Conservation (phyloP, 2,113 vertebrate genomes). For the Piprites chloris region DNA sequence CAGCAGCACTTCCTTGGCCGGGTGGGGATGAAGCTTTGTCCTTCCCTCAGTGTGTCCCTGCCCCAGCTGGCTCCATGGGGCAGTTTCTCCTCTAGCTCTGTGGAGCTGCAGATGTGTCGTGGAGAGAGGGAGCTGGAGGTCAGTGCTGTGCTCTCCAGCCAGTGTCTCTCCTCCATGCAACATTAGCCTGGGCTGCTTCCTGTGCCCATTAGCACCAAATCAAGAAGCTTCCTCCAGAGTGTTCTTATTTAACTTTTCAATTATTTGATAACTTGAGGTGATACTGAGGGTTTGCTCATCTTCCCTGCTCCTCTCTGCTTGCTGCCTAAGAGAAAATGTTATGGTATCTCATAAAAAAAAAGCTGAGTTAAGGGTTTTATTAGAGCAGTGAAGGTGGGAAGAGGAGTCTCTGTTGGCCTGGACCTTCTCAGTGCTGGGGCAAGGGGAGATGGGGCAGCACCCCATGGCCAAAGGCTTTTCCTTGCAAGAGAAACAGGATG, state of each 20-base stretch:
- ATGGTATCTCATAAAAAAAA: not conserved
- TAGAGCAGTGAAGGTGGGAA: not conserved
- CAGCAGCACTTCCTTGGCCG: not conserved
- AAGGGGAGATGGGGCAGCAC: not conserved
- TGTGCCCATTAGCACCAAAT: conserved; percentile 42
- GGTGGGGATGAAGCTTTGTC: not conserved
- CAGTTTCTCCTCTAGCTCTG: not conserved
- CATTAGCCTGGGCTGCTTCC: not conserved
- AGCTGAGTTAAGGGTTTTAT: not conserved
- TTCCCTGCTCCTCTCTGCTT: not conserved
- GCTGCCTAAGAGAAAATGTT: not conserved
- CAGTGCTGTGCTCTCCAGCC: not conserved
- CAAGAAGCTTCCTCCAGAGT: conserved; percentile 46
- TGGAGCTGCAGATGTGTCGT: not conserved
- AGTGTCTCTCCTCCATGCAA: conserved; percentile 21
- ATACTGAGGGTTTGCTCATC: not conserved
- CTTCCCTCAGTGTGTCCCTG: not conserved
- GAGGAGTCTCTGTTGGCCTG: not conserved
- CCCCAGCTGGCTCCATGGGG: not conserved
- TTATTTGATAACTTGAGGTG: conserved; percentile 49
- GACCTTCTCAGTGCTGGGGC: not conserved
- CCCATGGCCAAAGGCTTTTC: not conserved
- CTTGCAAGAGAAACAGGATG: not conserved
- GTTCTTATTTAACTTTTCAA: conserved; percentile 62
- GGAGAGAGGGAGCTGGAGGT: not conserved